Evolutionary conservation across 2,113 vertebrate species (phyloP), one percentile per base, ranked within the genome.

Genomic region (Rhombomys opimus): DNA sequence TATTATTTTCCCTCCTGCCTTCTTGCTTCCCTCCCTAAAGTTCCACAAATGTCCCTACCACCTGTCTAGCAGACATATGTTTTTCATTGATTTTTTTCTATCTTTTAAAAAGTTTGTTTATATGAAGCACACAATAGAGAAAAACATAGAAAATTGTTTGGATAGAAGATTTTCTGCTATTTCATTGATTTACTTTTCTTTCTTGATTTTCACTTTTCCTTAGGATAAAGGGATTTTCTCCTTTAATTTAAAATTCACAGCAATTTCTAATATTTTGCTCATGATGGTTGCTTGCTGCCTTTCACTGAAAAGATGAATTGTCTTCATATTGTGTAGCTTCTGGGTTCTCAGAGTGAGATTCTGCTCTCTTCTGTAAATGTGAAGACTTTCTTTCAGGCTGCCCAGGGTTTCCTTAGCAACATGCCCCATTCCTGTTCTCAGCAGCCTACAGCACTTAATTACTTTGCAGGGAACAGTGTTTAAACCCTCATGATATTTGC

Each of bases 231-330:
- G 67, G 13, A 88, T 20, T 68, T 30, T 92, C 10, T 81, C 5
- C 35, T 87, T 91, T 25, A 35, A 35, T 91, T 59, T 89, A 35
- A 93, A 93, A 63, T 86, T 81, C 90, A 75, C 14, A 61, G 38
- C 20, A 91, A 41, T 92, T 92, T 90, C 30, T 90, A 52, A 4
- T 41, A 23, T 77, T 75, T 20, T 93, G 30, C 3, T 4, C 3
- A 92, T 57, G 14, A 87, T 90, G 41, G 6, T 7, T 84, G 20
- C 75, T 95, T 87, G 27, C 35, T 89, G 20, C 61, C 73, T 84
- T 87, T 22, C 7, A 65, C 23, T 84, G 57, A 87, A 78, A 90
- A 30, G 18, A 41, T n/a, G 11, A 68, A 89, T 67, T 85, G 2
- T 77, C n/a, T 91, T 90, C 23, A 52, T 54, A 59, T 72, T 81